Evolutionary conservation across 2,888 invertebrate genomes (phyloP).

Genomic region (Anoplius nigerrimus): DNA sequence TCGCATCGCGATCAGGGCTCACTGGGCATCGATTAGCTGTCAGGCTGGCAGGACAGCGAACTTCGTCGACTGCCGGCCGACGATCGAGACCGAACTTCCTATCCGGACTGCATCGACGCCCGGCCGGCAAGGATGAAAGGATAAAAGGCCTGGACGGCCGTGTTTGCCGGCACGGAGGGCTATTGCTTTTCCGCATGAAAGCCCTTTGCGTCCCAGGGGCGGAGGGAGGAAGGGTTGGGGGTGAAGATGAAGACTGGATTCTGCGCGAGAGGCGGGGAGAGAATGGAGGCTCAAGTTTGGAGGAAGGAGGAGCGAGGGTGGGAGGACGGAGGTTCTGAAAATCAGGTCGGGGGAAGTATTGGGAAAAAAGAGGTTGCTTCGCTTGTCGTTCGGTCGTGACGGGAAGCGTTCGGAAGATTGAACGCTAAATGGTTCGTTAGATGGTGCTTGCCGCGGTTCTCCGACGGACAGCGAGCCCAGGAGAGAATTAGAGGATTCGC

Average conservation of each 20-base stretch:
- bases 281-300: no score
- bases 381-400: no score
- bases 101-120: background rate
- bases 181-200: conserved; percentile 29
- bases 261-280: background rate
- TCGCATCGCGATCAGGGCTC: conserved; percentile 40
- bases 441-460: no score
- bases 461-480: no score
- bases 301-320: background rate
- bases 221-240: background rate
- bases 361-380: no score
- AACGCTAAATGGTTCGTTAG: no score
- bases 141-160: conserved; percentile 27
- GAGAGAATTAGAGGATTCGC: no score
- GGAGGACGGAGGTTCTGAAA: conserved; percentile 20
- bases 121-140: background rate
- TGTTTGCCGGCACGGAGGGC: conserved; percentile 27
- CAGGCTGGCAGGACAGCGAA: conserved; percentile 31
- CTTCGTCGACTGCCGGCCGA: background rate
- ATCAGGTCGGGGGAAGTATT: conserved; percentile 19
- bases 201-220: background rate
- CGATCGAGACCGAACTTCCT: no score
- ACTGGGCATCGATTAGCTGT: conserved; percentile 48
- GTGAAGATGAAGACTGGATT: background rate
- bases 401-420: no score